Percentiles rank a stretch among this genome's conserved stretches.
Evolutionary conservation across 2,797 vertebrate genomes (phyloP).

Genomic region (Gadopsis marmoratus): DNA sequence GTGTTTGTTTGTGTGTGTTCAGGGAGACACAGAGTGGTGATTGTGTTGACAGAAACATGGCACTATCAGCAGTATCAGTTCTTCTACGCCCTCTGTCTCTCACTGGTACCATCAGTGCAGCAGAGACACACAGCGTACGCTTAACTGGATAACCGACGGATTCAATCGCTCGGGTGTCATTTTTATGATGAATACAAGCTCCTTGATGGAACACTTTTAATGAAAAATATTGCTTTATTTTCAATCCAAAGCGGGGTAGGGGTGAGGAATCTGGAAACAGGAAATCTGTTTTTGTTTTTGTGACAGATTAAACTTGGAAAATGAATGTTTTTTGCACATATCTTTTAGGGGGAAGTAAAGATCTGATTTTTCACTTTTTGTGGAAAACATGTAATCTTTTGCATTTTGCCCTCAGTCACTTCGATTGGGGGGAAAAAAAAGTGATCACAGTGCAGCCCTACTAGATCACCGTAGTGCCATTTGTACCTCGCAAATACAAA

Average conservation of each 20-base stretch:
- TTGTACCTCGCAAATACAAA: background rate
- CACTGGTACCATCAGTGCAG: conserved; percentile 43
- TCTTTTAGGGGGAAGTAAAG: background rate
- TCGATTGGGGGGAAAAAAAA: background rate
- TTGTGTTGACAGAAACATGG: conserved; percentile 74
- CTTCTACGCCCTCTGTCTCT: conserved; percentile 45
- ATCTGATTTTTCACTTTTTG: background rate
- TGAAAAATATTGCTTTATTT: background rate
- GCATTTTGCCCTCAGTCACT: background rate
- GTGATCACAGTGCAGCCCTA: background rate
- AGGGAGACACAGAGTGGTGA: conserved; percentile 57
- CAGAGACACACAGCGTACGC: background rate
- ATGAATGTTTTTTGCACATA: background rate
- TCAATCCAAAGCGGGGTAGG: background rate
- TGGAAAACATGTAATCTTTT: background rate
- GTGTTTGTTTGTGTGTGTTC: conserved; percentile 15
- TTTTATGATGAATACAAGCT: conserved; percentile 14
- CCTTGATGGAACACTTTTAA: background rate
- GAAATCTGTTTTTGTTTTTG: background rate
- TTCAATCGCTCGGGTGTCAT: conserved; percentile 1
- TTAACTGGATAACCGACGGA: background rate
- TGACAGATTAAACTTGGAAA: conserved; percentile 12
- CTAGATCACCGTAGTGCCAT: background rate
- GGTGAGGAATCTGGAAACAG: too few species aligned
- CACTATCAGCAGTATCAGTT: conserved; percentile 62